Percentiles rank a stretch among this genome's conserved stretches.
These are phyloP conservation scores for Andrena bucephala DNA, from an alignment of 2,888 invertebrate genomes.

Conservation along the genomic window DNA sequence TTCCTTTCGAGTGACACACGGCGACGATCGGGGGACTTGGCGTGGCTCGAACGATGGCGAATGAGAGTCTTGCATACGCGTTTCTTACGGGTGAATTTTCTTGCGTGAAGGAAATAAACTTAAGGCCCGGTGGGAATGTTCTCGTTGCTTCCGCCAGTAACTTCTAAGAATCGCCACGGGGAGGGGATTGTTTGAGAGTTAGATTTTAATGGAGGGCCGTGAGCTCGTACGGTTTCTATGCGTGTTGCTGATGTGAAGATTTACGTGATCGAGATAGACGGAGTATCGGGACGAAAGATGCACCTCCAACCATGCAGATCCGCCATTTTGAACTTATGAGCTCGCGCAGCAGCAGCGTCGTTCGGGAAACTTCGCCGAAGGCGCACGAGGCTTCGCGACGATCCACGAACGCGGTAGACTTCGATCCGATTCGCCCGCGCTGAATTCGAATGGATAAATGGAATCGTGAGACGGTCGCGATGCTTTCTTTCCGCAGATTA, in stretches of 20 bases:
- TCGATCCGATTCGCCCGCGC: background rate
- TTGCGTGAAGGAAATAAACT: background rate
- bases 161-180: background rate
- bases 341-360: background rate
- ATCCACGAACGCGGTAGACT: conserved; percentile 36
- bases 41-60: background rate
- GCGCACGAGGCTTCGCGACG: conserved; percentile 4
- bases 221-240: background rate
- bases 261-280: conserved; percentile 13
- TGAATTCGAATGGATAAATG: background rate
- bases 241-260: background rate
- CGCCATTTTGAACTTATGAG: conserved; percentile 50
- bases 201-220: background rate
- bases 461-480: background rate
- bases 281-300: conserved; percentile 15
- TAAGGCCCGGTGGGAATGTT: conserved; percentile 1
- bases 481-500: background rate
- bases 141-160: background rate
- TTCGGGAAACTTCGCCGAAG: conserved; percentile 16
- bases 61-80: background rate
- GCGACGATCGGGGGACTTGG: background rate
- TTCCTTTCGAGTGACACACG: background rate
- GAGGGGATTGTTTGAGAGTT: background rate
- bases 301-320: conserved; percentile 28
- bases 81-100: conserved; percentile 1